A percentile compares a stretch with the other conserved stretches of the same genome.
These are phyloP conservation scores for Danionella dracula DNA, from an alignment of 2,797 vertebrate species.

Conservation along the genomic window DNA sequence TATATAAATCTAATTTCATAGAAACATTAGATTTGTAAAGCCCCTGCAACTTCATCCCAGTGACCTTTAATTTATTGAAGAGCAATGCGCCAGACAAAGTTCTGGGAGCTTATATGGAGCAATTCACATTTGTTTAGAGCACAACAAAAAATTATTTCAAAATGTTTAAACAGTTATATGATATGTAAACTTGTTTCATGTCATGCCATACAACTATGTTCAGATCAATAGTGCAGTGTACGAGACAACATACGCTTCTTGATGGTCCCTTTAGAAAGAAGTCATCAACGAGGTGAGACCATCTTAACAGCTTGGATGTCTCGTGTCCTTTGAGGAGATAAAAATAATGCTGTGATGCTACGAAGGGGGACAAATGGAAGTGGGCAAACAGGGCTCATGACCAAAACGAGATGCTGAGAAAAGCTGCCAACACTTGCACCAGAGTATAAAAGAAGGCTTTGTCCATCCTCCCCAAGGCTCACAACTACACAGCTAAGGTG, in stretches of 20 bases:
- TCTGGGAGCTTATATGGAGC: too few relatives aligned
- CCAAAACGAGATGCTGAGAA: conserved; percentile 54
- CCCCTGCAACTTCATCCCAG: conserved; percentile 38
- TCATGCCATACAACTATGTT: too few relatives aligned
- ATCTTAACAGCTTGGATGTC: background rate
- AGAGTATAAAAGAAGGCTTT: conserved; percentile 61
- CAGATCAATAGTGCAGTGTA: too few relatives aligned
- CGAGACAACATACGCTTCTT: too few relatives aligned
- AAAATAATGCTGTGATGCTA: conserved; percentile 46
- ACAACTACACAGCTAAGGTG: conserved; percentile 59
- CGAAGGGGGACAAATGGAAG: conserved; percentile 49
- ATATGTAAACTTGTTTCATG: too few relatives aligned
- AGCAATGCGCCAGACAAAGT: too few relatives aligned
- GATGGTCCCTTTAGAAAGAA: background rate
- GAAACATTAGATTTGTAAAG: conserved; percentile 29
- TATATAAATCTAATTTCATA: conserved; percentile 37
- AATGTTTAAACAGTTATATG: too few relatives aligned
- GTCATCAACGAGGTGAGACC: background rate
- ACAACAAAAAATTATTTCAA: too few relatives aligned
- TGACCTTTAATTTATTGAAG: conserved; percentile 44
- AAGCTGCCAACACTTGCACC: conserved; percentile 41
- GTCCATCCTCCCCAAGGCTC: conserved; percentile 39
- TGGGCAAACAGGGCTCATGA: conserved; percentile 53
- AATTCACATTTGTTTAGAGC: too few relatives aligned
- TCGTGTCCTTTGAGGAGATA: conserved; percentile 27